Percentiles rank a stretch among this genome's conserved stretches.
Conservation (phyloP, 2,888 invertebrate species). For the Lepidocyrtinus sp. region DNA sequence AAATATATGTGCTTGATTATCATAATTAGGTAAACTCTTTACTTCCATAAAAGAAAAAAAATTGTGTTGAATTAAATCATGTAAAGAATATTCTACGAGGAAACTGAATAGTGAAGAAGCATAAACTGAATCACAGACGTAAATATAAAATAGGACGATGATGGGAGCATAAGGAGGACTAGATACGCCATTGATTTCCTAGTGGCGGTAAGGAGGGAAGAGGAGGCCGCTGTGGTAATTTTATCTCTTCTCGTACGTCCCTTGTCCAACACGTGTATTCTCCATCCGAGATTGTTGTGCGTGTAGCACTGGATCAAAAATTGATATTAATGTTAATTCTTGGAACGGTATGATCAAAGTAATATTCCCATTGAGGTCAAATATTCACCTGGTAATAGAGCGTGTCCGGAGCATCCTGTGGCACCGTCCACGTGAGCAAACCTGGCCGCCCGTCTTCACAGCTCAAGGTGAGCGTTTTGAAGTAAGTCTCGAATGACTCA, state of each 20-base stretch:
- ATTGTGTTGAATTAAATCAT: no score
- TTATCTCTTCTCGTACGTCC: constrained; percentile 72
- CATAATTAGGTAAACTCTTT: no score
- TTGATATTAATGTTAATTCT: constrained; percentile 70
- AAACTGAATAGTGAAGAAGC: constrained; percentile 24
- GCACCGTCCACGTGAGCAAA: constrained; percentile 88
- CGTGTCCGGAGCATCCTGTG: constrained; percentile 85
- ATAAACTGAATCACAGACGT: constrained; percentile 56
- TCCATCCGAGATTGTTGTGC: constrained; percentile 94
- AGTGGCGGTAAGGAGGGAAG: constrained; percentile 24
- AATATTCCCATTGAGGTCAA: no score
- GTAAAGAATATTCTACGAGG: constrained; percentile 38
- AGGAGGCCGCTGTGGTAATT: constrained; percentile 28
- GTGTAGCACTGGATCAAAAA: constrained; percentile 83
- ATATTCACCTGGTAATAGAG: constrained; percentile 95
- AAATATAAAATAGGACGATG: constrained; percentile 37
- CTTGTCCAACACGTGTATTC: constrained; percentile 87
- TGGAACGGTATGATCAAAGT: no score
- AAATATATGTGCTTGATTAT: no score
- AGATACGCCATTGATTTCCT: no score
- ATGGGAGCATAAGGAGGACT: constrained; percentile 44
- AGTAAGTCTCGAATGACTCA: constrained; percentile 84
- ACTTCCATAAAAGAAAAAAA: no score
- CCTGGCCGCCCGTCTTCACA: constrained; percentile 86
- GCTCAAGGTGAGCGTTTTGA: constrained; percentile 82